Evolutionary conservation across 1,140 invertebrate species (phyloP).

Genomic region (Drosophila tani): DNA sequence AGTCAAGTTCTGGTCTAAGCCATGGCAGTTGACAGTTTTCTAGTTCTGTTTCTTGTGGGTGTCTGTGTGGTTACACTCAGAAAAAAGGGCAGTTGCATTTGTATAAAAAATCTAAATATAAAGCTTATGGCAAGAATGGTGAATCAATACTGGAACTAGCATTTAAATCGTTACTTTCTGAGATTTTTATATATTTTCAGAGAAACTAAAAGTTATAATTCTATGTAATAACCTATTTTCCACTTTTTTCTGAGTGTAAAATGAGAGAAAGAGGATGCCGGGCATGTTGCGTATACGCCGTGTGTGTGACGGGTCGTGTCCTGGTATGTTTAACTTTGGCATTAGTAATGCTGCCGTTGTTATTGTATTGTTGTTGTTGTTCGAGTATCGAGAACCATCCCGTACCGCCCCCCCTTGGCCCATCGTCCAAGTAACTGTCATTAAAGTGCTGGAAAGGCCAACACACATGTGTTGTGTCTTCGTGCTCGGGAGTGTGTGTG

Average conservation of each 20-base stretch:
- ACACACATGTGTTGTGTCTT: conserved; percentile 38
- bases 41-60: conserved; percentile 21
- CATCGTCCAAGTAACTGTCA: conserved; percentile 33
- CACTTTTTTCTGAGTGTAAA: conserved; percentile 7
- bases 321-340: conserved; percentile 72
- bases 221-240: neutral
- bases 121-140: neutral
- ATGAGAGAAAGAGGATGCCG: conserved; percentile 24
- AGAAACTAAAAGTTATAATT: neutral
- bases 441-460: conserved; percentile 47
- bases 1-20: conserved; percentile 40
- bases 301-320: conserved; percentile 58
- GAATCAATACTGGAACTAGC: neutral
- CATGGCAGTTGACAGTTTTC: conserved; percentile 52
- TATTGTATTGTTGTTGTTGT: conserved; percentile 26
- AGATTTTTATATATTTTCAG: neutral
- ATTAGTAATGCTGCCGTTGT: conserved; percentile 63
- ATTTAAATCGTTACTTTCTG: no score
- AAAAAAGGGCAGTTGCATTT: neutral
- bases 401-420: conserved; percentile 2
- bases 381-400: conserved; percentile 41
- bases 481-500: conserved; percentile 23
- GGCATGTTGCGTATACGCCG: conserved; percentile 58
- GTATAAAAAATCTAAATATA: no score
- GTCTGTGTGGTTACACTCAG: conserved; percentile 18